Conservation (phyloP, 2,113 vertebrate genomes). For the Arenaria interpres region DNA sequence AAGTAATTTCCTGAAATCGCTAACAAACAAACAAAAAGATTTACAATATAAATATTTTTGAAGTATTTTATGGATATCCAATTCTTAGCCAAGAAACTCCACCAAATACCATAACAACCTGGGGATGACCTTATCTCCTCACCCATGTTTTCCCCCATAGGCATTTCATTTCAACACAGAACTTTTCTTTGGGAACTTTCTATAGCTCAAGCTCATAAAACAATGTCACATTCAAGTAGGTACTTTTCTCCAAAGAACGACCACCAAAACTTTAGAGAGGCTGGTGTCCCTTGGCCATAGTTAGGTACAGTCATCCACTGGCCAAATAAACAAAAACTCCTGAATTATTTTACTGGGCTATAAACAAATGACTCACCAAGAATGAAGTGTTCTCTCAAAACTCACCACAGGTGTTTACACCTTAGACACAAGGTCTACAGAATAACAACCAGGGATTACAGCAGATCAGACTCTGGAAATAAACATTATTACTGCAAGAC, state of each 20-base stretch:
- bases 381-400: neutral
- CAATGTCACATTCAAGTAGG: neutral
- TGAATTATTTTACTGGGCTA: neutral
- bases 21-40: neutral
- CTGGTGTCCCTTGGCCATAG: neutral
- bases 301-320: neutral
- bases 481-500: neutral
- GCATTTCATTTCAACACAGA: neutral
- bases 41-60: neutral
- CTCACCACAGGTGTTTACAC: constrained; percentile 5
- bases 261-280: neutral
- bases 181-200: neutral
- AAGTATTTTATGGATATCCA: neutral
- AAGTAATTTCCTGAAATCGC: neutral
- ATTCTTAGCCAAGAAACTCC: neutral
- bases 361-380: neutral
- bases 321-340: neutral
- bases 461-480: neutral
- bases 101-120: neutral
- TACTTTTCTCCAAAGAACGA: neutral
- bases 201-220: neutral
- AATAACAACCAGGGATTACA: neutral
- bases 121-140: neutral
- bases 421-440: neutral
- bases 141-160: neutral